Evolutionary conservation across 2,888 invertebrate genomes (phyloP), one percentile per base, ranked within the genome.

Genomic region (Euphydryas editha): DNA sequence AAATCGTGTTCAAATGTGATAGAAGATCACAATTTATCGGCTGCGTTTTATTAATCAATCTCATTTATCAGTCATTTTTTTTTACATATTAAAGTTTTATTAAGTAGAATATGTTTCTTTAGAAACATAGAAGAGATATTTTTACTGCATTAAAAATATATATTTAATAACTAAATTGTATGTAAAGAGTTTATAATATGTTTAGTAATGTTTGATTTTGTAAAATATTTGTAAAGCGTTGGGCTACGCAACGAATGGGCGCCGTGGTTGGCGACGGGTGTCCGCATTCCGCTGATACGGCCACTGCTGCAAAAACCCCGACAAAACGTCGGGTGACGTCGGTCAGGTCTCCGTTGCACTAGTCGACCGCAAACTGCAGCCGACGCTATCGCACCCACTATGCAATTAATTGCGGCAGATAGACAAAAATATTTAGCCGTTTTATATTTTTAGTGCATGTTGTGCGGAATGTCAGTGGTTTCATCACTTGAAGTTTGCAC

Each of bases 341-440:
- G 54, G 54, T 54, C 54, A 54, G 54, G 30, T 54, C 73, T 76
- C 73, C 77, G 76, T 78, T 80, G 81, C 83, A 81, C 82, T 78
- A 80, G 78, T 81, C 74, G 73, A 86, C 90, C 88, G 78, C 90
- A 87, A 83, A 83, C 84, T 86, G 85, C 83, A 81, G 72, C 78
- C 80, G 81, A 80, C 83, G 76, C 72, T 75, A 73, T 71, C 69
- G 72, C 78, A 78, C 75, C 73, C 71, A 73, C 73, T 73, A 75
- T 73, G 77, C 75, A 78, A 76, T 75, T 76, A 74, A 75, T 73
- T 73, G 72, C 59, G 70, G 73, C 70, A 67, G 37, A 73, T 69
- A 72, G 68, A 73, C 74, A 71, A 73, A 72, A 72, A 69, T 67
- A 66, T 65, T 65, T 63, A 67, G 57, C 68, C 20, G 62, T 65